phyloP scores from a whole-genome alignment of 1,140 invertebrate species.

The Meteorus sp. region DNA sequence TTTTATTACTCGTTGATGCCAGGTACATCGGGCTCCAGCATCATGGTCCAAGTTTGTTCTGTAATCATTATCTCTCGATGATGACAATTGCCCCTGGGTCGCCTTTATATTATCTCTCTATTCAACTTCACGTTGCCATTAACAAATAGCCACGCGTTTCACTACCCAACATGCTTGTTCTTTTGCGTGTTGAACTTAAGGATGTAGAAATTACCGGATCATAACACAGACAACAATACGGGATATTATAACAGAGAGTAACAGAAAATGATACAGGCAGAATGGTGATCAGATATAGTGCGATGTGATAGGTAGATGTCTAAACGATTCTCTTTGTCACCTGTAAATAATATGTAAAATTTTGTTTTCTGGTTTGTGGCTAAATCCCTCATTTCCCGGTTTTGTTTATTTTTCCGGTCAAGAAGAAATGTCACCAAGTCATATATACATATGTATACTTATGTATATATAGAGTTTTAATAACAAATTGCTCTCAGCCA shows the following conservation, averaged over 20 bases:
- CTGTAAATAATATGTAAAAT: conserved; percentile 24
- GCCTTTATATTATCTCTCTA: conserved; percentile 5
- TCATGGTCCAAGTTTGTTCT: conserved; percentile 60
- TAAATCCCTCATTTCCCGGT: background rate
- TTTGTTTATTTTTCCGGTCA: background rate
- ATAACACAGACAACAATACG: background rate
- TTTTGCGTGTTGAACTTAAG: background rate
- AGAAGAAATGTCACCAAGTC: conserved; percentile 7
- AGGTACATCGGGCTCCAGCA: conserved; percentile 57
- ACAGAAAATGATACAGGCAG: background rate
- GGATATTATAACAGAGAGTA: background rate
- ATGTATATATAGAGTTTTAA: no score
- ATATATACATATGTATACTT: no score
- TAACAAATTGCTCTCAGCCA: no score
- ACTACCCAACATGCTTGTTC: conserved; percentile 16
- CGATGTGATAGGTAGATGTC: background rate
- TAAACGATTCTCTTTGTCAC: conserved; percentile 15
- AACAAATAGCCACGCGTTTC: conserved; percentile 19
- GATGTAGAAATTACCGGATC: conserved; percentile 2
- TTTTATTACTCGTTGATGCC: conserved; percentile 54
- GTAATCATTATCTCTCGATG: conserved; percentile 59
- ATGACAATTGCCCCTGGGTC: conserved; percentile 28
- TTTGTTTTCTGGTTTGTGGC: conserved; percentile 21
- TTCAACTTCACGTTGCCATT: conserved; percentile 22
- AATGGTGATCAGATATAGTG: no score